Base-by-base conservation (phyloP, 2,888 invertebrate genomes). In the Cerastis rubricosa region DNA sequence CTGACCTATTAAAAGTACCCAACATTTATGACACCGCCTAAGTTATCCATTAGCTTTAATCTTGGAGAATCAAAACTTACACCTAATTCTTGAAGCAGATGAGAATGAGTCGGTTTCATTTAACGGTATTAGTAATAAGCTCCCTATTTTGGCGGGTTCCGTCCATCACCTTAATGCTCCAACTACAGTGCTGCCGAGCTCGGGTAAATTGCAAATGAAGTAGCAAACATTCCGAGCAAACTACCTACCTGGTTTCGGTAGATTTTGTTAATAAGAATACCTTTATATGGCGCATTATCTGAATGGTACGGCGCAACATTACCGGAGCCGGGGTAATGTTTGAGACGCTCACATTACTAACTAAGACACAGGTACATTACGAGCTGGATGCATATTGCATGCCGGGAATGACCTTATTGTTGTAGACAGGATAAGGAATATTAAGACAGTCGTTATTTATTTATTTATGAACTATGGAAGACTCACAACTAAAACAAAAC, bases 41-140 rank as follows among this genome's bases (percentile, higher is more conserved):
- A 67, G 63, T 81, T 76, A 81, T 73, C 64, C 70, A 71, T 78
- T 71, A 79, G 61, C 43, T 76, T 85, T 72, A 65, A 77, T 74
- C 54, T 71, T 69, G 70, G 74, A 66, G 59, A 76, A 66, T 75
- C 81, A 71, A 81, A 84, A 79, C 74, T 51, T 45, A 73, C 76
- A 78, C 77, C 65, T 72, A 64, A 65, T 71, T 82, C 78, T 29
- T 71, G 54, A 74, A 81, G 80, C 65, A 77, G 78, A 84, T 82
- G 87, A 87, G 89, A 92, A 91, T 91, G 90, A 89, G 90, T 85
- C 86, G 89, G 90, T 91, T 90, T 91, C 90, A 91, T 93, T 92
- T 89, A 84, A 83, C 87, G 80, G 88, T 91, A 92, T 92, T 92
- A 91, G 90, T 86, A 82, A 86, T 86, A 88, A 88, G 85, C 82